Conservation (phyloP, 2,888 invertebrate species). For the Oxyteleia sp. region DNA sequence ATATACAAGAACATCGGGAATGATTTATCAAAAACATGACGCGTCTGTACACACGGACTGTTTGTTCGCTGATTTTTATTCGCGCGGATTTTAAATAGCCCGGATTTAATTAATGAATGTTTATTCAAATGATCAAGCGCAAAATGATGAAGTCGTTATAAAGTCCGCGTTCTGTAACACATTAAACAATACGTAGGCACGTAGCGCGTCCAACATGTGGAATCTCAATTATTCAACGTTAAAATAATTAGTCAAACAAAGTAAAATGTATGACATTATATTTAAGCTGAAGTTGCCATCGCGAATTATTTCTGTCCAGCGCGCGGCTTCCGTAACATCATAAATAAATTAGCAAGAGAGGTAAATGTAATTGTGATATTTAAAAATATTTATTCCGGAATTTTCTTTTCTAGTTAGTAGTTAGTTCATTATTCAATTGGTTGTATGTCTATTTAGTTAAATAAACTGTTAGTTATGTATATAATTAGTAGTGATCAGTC, state of each 20-base stretch:
- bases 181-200: not conserved
- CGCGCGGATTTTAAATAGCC: slow-evolving; percentile 1
- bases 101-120: slow-evolving; percentile 4
- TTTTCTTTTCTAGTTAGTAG: too few relatives aligned
- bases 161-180: not conserved
- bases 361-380: not conserved
- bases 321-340: not conserved
- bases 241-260: slow-evolving; percentile 8
- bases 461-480: too few relatives aligned
- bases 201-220: not conserved
- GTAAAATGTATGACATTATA: not conserved
- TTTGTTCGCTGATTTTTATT: slow-evolving; percentile 4
- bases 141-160: not conserved
- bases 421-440: too few relatives aligned
- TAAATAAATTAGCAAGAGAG: not conserved
- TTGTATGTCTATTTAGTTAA: too few relatives aligned
- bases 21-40: slow-evolving; percentile 65
- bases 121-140: not conserved
- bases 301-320: not conserved
- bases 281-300: not conserved
- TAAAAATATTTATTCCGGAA: too few relatives aligned
- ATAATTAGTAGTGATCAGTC: too few relatives aligned
- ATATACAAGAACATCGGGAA: slow-evolving; percentile 52
- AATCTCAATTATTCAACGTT: slow-evolving; percentile 13
- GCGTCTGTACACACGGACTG: slow-evolving; percentile 2